phyloP scores from a whole-genome alignment of 2,113 vertebrate species.

The Microcebus griseorufus region DNA sequence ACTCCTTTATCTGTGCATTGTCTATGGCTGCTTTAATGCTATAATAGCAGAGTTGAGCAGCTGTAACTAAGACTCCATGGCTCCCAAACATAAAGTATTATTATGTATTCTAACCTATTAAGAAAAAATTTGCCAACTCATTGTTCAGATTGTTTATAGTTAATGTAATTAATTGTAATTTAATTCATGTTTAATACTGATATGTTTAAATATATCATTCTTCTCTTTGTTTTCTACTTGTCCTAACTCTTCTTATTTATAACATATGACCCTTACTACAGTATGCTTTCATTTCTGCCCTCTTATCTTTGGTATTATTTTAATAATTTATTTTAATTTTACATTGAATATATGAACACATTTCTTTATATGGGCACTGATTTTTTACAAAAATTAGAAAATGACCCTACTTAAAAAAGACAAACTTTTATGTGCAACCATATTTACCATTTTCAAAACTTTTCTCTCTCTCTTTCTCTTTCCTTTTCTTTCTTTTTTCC shows the following conservation, averaged over 20 bases:
- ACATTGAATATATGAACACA: background rate
- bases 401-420: background rate
- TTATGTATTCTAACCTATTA: background rate
- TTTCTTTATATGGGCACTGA: background rate
- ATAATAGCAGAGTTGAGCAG: background rate
- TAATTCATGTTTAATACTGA: background rate
- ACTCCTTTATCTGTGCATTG: background rate
- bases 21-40: background rate
- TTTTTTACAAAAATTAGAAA: background rate
- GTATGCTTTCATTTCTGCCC: background rate
- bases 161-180: background rate
- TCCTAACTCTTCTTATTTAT: background rate
- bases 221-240: background rate
- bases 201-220: background rate
- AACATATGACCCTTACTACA: background rate
- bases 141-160: background rate
- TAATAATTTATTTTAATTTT: background rate
- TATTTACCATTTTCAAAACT: background rate
- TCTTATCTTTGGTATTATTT: background rate
- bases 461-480: background rate
- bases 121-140: background rate
- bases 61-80: background rate
- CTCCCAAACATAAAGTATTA: background rate
- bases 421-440: background rate
- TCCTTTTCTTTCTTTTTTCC: no score